Percentiles rank a stretch among this genome's conserved stretches.
Conservation (phyloP, 2,113 vertebrate genomes). For the Lepidothrix coronata region DNA sequence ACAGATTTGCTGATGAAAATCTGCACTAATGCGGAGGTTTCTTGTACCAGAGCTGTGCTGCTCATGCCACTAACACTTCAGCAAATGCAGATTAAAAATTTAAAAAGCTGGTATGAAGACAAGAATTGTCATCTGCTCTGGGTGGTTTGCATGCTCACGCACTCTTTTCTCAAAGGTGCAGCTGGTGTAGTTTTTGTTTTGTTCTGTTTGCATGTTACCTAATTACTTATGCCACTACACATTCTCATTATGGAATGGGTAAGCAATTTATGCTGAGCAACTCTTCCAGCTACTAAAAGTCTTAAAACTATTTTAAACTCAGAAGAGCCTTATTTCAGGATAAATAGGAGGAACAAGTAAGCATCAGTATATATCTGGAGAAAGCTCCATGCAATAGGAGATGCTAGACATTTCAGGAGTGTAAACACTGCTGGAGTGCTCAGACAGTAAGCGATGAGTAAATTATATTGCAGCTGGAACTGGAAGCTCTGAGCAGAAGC, state of each 20-base stretch:
- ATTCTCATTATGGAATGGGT: not conserved
- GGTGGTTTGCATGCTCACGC: not conserved
- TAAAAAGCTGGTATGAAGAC: not conserved
- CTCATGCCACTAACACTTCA: not conserved
- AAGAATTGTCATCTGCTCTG: not conserved
- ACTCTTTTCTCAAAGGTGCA: not conserved
- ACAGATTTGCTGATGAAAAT: not conserved
- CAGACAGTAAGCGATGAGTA: not conserved
- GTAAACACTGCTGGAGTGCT: not conserved
- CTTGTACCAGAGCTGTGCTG: not conserved
- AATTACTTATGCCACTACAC: not conserved
- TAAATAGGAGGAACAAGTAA: not conserved
- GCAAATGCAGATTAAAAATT: not conserved
- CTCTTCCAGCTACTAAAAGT: not conserved
- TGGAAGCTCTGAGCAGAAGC: not conserved
- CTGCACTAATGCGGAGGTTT: not conserved
- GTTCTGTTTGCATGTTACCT: not conserved
- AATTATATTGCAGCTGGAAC: not conserved
- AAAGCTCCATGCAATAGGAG: not conserved
- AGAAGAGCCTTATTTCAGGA: not conserved
- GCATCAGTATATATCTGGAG: not conserved
- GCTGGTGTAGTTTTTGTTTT: not conserved
- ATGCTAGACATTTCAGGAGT: not conserved
- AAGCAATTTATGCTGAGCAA: not conserved
- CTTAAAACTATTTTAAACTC: not conserved